These are phyloP conservation scores for Columba janthina DNA, from an alignment of 2,113 vertebrate genomes.

Conservation along the genomic window DNA sequence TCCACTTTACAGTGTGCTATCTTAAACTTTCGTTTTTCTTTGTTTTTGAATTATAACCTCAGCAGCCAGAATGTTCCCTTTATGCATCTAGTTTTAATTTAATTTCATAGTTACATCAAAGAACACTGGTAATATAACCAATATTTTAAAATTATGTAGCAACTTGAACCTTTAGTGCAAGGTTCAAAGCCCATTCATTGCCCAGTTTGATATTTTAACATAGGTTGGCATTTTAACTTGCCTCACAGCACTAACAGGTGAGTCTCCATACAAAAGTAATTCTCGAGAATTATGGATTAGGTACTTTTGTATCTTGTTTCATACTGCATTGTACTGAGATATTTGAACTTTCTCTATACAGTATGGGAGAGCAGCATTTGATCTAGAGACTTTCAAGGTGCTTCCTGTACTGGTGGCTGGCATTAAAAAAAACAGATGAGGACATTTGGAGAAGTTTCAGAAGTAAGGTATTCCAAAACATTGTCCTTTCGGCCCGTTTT, in stretches of 20 bases:
- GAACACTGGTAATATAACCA: not conserved
- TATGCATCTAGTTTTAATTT: not conserved
- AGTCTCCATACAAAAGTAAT: not conserved
- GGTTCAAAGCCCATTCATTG: not conserved
- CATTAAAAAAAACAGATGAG: not conserved
- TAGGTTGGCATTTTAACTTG: not conserved
- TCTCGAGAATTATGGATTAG: not conserved
- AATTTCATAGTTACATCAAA: not conserved
- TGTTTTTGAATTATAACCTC: not conserved
- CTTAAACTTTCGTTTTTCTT: not conserved
- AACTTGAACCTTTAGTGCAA: not conserved
- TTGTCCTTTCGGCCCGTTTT: not conserved
- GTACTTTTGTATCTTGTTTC: not conserved
- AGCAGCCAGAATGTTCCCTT: not conserved
- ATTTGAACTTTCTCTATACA: not conserved
- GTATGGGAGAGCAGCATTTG: not conserved
- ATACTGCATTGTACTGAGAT: not conserved
- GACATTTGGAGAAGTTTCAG: not conserved
- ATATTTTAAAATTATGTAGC: not conserved
- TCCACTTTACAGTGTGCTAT: not conserved
- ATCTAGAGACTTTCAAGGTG: not conserved
- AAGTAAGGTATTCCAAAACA: not conserved
- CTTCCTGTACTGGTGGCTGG: not conserved
- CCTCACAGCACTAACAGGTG: not conserved
- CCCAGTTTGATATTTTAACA: not conserved